Evolutionary conservation across 2,797 vertebrate species (phyloP), one percentile per base, ranked within the genome.

Genomic region (Molossus alvarezi): DNA sequence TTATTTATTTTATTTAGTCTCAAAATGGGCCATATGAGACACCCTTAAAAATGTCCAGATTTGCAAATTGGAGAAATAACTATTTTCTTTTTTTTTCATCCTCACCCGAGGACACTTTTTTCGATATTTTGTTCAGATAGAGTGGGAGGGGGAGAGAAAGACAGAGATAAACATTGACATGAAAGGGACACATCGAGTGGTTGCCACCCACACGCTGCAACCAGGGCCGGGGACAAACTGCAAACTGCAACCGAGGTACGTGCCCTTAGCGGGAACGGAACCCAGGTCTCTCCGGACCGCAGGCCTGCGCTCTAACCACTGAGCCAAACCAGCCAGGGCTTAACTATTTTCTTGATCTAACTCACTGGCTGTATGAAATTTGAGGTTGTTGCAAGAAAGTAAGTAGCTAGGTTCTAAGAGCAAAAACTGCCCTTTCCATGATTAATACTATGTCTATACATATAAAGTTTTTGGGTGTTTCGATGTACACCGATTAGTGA

Each of bases 31-130:
- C 92, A 76, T 53, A 80, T 20, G 83, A 5, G 85, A 62, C 18
- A 48, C 84, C 41, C 33, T 81, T 92, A 21, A 77, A 92, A 60
- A 55, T 86, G 86, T 90, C 48, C 65, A 69, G 41, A 41, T 67
- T 65, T 37, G 14, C 53, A 86, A 45, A 72, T n/a, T 82, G 29
- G 7, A 64, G 25, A 95, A 91, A 53, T 6, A 75, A 13, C 4
- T 41, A 48, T 71, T 82, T 62, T 33, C 33, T 33, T 33, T 69
- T 84, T 57, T 95, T 55, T 92, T 64, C 9, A n/a, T 60, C 11
- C 33, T 33, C 33, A 33, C 33, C 33, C 33, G 33, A 33, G 33
- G 33, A 33, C 33, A 33, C 33, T 33, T 33, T 33, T 33, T 33
- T 33, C 33, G 3, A 33, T 33, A 33, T 33, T 33, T 33, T 33